Evolutionary conservation across 35 echinoderm and acorn worm genomes (phyloP), one percentile per base, ranked within the genome.

Genomic region (Ophiothrix spiculata): DNA sequence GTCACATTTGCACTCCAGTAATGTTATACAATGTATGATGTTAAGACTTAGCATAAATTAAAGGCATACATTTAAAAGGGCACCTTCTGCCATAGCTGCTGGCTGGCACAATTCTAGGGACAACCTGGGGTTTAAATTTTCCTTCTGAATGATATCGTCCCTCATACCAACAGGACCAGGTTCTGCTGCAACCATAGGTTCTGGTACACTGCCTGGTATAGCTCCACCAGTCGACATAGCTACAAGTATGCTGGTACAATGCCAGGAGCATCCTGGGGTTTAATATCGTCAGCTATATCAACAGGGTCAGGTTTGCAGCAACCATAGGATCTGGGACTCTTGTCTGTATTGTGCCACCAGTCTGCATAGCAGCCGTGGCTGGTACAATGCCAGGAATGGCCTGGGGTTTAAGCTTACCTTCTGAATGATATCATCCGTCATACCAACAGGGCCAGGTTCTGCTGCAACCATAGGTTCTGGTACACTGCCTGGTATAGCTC

Each of bases 361-460:
- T n/a, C n/a, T n/a, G 14, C 14, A 28, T 63, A 15, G 56, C 14
- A 28, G 56, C 56, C n/a, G 56, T 63, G n/a, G 56, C 14, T 15
- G 56, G n/a, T 39, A 1, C 33, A 2, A 10, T n/a, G n/a, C n/a
- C n/a, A n/a, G n/a, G n/a, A n/a, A n/a, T n/a, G n/a, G n/a, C n/a
- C n/a, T n/a, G n/a, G n/a, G n/a, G n/a, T n/a, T n/a, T n/a, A n/a
- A 46, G 56, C 78, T 80, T 91, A 94, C 96, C 86, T 99, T 94
- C 69, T 94, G 96, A 40, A 99, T 99, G 75, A 99, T 93, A 32
- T 99, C 96, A 4, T 99, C 96, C 28, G 96, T 94, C 96, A 99
- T 99, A 45, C 92, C 96, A 17, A 90, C 85, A 37, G 90, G 83
- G 21, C 92, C 96, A 56, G 92, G 86, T 75, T 99, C 96, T 49